phyloP scores from a whole-genome alignment of 2,113 vertebrate species.

The Monarcha castaneiventris region DNA sequence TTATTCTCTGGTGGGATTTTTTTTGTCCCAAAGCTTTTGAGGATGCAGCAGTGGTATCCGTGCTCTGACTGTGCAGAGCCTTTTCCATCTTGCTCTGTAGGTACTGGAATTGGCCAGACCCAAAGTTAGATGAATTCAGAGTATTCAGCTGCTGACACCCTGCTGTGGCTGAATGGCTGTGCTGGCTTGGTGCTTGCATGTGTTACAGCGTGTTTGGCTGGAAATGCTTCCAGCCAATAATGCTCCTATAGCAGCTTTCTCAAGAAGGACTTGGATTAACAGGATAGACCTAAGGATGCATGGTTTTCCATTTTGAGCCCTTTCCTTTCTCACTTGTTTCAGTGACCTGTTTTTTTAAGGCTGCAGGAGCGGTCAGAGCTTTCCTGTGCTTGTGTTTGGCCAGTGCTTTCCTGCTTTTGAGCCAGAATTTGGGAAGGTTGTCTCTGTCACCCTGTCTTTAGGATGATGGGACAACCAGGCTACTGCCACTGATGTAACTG shows the following conservation, averaged over 20 bases:
- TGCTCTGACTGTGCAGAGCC: background rate
- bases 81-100: background rate
- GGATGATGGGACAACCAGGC: background rate
- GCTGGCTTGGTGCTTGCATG: background rate
- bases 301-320: background rate
- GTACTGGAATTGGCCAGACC: background rate
- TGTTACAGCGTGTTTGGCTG: background rate
- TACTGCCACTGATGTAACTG: background rate
- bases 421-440: background rate
- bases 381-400: background rate
- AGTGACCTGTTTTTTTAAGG: background rate
- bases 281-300: background rate
- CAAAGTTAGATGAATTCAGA: background rate
- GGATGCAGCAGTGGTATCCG: background rate
- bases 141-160: background rate
- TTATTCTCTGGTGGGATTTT: background rate
- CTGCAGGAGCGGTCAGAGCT: background rate
- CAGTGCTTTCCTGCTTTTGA: background rate
- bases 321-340: background rate
- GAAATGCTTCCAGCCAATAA: background rate
- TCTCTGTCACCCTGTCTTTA: background rate
- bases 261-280: conserved; percentile 18
- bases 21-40: background rate
- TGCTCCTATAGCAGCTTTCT: background rate
- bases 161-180: background rate